Percentiles rank a stretch among this genome's conserved stretches.
Evolutionary conservation across 2,113 vertebrate genomes (phyloP).

Genomic region (Dascyllus trimaculatus): DNA sequence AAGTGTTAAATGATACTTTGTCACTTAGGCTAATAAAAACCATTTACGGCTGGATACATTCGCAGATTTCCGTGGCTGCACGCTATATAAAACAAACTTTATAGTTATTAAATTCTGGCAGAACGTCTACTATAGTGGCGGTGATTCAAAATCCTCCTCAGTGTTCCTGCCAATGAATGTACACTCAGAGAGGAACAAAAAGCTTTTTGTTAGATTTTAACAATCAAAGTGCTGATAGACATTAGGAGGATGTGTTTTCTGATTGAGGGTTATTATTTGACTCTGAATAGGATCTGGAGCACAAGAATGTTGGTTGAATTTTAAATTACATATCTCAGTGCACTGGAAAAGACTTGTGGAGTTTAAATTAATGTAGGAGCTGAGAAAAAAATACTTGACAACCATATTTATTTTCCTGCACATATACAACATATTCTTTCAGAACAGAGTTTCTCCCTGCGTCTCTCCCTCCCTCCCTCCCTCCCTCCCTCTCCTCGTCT

Average conservation of each 20-base stretch:
- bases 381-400: not conserved
- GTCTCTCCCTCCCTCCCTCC: constrained; percentile 9
- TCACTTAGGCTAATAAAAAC: constrained; percentile 36
- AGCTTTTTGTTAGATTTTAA: not conserved
- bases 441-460: constrained; percentile 40
- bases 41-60: constrained; percentile 10
- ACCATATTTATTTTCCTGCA: constrained; percentile 9
- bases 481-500: not conserved
- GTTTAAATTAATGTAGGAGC: constrained; percentile 17
- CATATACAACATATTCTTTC: constrained; percentile 3
- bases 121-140: not conserved
- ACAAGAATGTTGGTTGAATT: not conserved
- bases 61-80: constrained; percentile 15
- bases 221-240: too few species aligned
- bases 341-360: constrained; percentile 15
- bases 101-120: constrained; percentile 11
- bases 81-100: constrained; percentile 24
- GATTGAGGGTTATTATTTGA: too few species aligned
- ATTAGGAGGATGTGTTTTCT: too few species aligned
- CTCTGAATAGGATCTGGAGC: too few species aligned
- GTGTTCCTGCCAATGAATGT: not conserved
- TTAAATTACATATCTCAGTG: not conserved
- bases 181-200: not conserved
- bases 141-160: not conserved
- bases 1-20: constrained; percentile 40